Conservation (phyloP, 2,797 vertebrate genomes). For the Strix occidentalis region DNA sequence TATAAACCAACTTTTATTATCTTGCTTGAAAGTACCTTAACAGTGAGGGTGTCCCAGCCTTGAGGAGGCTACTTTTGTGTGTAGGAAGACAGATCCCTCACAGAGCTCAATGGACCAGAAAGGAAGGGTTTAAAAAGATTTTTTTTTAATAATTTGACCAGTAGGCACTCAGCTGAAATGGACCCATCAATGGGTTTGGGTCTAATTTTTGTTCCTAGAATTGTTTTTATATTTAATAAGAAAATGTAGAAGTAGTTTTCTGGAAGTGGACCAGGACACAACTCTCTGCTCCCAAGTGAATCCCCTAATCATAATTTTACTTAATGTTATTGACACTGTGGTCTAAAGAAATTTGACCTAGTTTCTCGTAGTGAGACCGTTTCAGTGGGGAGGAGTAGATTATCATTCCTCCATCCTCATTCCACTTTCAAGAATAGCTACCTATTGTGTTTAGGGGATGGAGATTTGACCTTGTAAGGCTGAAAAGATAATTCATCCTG, state of each 20-base stretch:
- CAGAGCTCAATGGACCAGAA: not conserved
- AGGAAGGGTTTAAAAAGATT: not conserved
- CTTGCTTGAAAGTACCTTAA: not conserved
- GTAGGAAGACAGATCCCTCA: not conserved
- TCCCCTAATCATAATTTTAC: not conserved
- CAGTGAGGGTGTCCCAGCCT: not conserved
- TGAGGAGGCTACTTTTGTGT: rapidly evolving
- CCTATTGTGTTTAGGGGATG: not conserved
- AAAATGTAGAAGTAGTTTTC: not conserved
- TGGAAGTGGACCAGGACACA: not conserved
- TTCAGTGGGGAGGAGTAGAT: not conserved
- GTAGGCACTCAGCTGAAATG: not conserved
- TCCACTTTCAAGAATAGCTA: not conserved
- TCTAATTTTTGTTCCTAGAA: not conserved
- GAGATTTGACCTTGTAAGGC: not conserved
- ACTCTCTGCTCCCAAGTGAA: not conserved
- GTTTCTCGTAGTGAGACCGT: not conserved
- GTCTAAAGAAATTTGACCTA: not conserved
- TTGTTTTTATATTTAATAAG: not conserved
- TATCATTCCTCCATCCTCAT: not conserved
- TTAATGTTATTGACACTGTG: not conserved
- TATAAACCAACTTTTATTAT: not conserved
- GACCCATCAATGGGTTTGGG: rapidly evolving
- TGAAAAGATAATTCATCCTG: not conserved
- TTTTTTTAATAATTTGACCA: not conserved